A percentile compares a stretch with the other conserved stretches of the same genome.
Evolutionary conservation across 2,888 invertebrate species (phyloP).

Genomic region (Aporophyla nigra): DNA sequence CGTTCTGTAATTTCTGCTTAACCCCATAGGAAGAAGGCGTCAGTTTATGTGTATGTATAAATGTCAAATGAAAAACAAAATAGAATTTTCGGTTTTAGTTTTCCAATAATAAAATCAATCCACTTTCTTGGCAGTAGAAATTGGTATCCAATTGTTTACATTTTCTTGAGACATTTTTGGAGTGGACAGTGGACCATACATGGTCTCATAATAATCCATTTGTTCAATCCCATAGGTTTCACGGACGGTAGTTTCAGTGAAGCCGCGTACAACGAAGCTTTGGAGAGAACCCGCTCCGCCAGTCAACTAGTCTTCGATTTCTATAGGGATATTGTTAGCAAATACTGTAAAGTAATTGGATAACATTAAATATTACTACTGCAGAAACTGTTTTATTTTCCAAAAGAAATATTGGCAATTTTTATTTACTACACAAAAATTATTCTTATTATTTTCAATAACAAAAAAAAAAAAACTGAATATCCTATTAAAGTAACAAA

Average conservation of each 20-base stretch:
- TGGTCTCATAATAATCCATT: not conserved
- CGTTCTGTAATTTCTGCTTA: too few species aligned
- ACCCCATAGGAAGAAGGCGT: too few species aligned
- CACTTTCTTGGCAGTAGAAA: too few species aligned
- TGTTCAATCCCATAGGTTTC: constrained; percentile 87
- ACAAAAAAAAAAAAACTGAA: not conserved
- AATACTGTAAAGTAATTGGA: constrained; percentile 88
- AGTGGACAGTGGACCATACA: too few species aligned
- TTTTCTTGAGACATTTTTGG: too few species aligned
- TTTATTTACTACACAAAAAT: not conserved
- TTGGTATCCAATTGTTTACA: too few species aligned
- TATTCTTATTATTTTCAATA: constrained; percentile 4
- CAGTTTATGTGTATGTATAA: too few species aligned
- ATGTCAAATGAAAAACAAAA: too few species aligned
- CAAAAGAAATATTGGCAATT: not conserved
- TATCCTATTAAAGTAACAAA: constrained; percentile 7
- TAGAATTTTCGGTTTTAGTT: too few species aligned
- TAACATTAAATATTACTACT: constrained; percentile 52
- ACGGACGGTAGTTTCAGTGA: constrained; percentile 93
- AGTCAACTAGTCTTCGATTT: constrained; percentile 93
- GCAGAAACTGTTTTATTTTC: constrained; percentile 26
- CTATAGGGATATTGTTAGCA: constrained; percentile 92
- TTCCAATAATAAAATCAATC: too few species aligned
- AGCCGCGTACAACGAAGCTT: constrained; percentile 92
- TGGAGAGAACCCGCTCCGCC: constrained; percentile 92